Percentiles rank a stretch among this genome's conserved stretches.
These are phyloP conservation scores for Hemithea aestivaria DNA, from an alignment of 2,888 invertebrate genomes.

Conservation along the genomic window DNA sequence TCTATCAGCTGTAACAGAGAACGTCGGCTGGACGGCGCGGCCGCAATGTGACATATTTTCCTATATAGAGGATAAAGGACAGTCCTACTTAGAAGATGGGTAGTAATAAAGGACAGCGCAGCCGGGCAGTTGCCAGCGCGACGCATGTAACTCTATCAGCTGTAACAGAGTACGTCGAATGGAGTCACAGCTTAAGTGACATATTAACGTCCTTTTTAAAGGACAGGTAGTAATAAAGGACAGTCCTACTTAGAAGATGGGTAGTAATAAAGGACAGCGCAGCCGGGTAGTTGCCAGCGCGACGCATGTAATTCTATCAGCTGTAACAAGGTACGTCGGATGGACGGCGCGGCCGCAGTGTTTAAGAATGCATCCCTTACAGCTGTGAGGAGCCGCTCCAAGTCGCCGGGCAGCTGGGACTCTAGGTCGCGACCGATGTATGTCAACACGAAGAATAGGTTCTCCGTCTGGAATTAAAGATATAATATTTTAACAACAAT, in stretches of 20 bases:
- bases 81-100: slow-evolving; percentile 82
- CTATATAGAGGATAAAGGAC: too few species aligned
- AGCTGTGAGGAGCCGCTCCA: slow-evolving; percentile 87
- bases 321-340: slow-evolving; percentile 91
- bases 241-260: slow-evolving; percentile 77
- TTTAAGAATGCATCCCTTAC: slow-evolving; percentile 92
- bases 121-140: slow-evolving; percentile 94
- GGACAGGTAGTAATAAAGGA: too few species aligned
- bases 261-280: slow-evolving; percentile 93
- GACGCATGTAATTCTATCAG: slow-evolving; percentile 94
- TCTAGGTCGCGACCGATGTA: slow-evolving; percentile 94
- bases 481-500: background rate
- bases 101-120: slow-evolving; percentile 94
- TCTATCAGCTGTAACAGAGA: slow-evolving; percentile 94
- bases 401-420: slow-evolving; percentile 86
- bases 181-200: too few species aligned
- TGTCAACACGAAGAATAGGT: slow-evolving; percentile 92
- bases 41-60: too few species aligned
- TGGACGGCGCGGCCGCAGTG: slow-evolving; percentile 85
- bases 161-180: slow-evolving; percentile 92
- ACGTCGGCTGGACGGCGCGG: slow-evolving; percentile 88
- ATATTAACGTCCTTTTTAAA: too few species aligned
- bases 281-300: slow-evolving; percentile 93
- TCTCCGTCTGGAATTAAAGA: slow-evolving; percentile 83
- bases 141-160: slow-evolving; percentile 93